Evolutionary conservation across 2,888 invertebrate species (phyloP), one percentile per base, ranked within the genome.

Genomic region (Eutolmus rufibarbis): DNA sequence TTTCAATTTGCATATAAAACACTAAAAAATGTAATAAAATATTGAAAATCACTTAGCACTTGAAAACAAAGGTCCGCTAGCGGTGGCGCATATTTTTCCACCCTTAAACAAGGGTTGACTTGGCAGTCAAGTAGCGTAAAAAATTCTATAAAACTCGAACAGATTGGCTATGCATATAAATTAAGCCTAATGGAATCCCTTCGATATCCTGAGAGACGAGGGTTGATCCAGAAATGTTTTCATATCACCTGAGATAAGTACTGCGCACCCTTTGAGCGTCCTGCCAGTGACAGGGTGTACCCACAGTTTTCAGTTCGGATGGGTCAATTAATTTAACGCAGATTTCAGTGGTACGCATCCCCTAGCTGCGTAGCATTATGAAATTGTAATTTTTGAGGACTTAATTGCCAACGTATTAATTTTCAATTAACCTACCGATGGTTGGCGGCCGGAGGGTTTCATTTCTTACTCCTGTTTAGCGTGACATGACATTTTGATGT

Each of bases 151-250:
- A 92, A 92, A 92, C 92, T 91, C 91, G 90, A 91, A 91, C 91
- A 92, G 92, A 91, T 92, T 92, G 92, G 91, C 92, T 93, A 91
- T 92, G 93, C 92, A 92, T 92, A 93, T 93, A 93, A 92, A 92
- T 92, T 92, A 92, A 90, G 89, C 91, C 92, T 92, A 92, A 92
- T 90, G 90, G 90, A 90, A 91, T 90, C 90, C 89, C 89, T 89
- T 82, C 88, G 87, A 87, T 87, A 86, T 87, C 74, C 81, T 84
- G 74, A 43, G 56, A 77, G 34, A 86, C 66, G 66, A 86, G 77
- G 57, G 56, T 43, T 79, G 51, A 46, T 66, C 37, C 66, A 79
- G 37, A 87, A 74, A 87, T 87, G 66, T 87, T 87, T 87, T 87
- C 74, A 87, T 87, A 87, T 87, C 87, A 86, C 86, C 86, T 86